Evolutionary conservation across 2,113 vertebrate genomes (phyloP), one percentile per base, ranked within the genome.

Genomic region (Macrotus californicus): DNA sequence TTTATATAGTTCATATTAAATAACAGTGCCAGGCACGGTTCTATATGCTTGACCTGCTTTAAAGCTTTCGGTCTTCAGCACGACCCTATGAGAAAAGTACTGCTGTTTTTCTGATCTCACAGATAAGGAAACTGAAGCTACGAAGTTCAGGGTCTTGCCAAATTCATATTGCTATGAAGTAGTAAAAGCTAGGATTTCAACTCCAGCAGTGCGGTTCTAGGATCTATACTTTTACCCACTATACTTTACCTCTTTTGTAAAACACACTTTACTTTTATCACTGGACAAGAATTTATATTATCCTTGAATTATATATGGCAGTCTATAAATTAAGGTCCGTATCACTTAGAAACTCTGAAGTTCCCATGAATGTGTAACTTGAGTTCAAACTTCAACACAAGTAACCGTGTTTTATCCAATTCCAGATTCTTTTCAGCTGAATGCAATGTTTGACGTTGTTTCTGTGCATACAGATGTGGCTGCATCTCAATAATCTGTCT

Each of bases 371-470:
- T 87, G 75, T 69, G 15, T 39, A 88, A 96, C 61, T 41, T 10
- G 10, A 92, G 34, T 21, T 48, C n/a, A 96, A 96, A 84, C 72
- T 94, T 69, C 84, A 91, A 67, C 39, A 81, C 41, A 66, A 21
- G 13, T 64, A 82, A 72, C 94, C 93, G 24, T 73, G 87, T 52
- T 66, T 90, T 93, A 36, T 22, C 34, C 10, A 9, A 26, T 5
- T 89, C 26, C 50, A 93, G 24, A 50, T 83, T 67, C 43, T 85
- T 84, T 92, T 34, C 76, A 75, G 48, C 21, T 50, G 54, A 89
- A 24, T 5, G 3, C 21, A 93, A 1, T 41, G 75, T 7, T 76
- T 95, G 36, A 39, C 94, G 36, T 81, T 92, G 43, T 34, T 54
- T 16, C n/a, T 12, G 34, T 93, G 46, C 6, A 4, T 80, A 77